Evolutionary conservation across 35 echinoderm and acorn worm genomes (phyloP).

Genomic region (Holothuria glaberrima): DNA sequence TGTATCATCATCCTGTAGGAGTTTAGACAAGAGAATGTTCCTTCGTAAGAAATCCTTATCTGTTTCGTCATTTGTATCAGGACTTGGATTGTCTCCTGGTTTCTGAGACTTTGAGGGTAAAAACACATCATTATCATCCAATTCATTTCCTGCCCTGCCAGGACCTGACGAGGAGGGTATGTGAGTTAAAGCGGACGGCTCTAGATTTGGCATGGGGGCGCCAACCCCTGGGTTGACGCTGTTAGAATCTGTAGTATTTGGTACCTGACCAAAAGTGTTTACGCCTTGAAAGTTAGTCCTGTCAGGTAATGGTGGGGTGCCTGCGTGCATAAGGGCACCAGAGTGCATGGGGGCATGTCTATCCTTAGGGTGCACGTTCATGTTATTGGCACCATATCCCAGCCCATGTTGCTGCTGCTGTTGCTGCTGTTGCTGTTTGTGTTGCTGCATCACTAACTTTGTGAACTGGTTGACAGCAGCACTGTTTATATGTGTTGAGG

Average conservation of each 20-base stretch:
- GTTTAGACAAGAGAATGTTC: conserved; percentile 74
- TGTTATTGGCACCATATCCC: conserved; percentile 40
- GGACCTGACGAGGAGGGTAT: conserved; percentile 58
- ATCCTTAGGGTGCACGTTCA: conserved; percentile 42
- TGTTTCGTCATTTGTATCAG: conserved; percentile 75
- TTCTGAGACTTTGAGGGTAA: conserved; percentile 58
- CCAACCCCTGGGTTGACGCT: neutral
- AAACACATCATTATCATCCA: conserved; percentile 71
- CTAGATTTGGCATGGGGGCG: conserved; percentile 49
- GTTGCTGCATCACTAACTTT: conserved; percentile 35
- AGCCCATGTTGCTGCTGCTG: conserved; percentile 55
- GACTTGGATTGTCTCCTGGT: conserved; percentile 67
- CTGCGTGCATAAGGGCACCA: conserved; percentile 6
- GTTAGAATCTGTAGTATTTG: conserved; percentile 2
- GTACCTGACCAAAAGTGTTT: conserved; percentile 31
- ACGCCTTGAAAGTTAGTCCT: conserved; percentile 39
- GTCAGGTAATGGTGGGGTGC: conserved; percentile 45
- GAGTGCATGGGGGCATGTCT: conserved; percentile 3
- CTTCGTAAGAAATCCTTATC: conserved; percentile 65
- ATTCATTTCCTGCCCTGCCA: conserved; percentile 20
- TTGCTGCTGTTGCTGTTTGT: conserved; percentile 62
- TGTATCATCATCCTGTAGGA: conserved; percentile 62
- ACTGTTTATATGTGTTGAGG: neutral
- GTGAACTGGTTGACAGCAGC: conserved; percentile 32
- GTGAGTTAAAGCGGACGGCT: conserved; percentile 50